Evolutionary conservation across 2,113 vertebrate species (phyloP).

Genomic region (Neodon shergylaensis): DNA sequence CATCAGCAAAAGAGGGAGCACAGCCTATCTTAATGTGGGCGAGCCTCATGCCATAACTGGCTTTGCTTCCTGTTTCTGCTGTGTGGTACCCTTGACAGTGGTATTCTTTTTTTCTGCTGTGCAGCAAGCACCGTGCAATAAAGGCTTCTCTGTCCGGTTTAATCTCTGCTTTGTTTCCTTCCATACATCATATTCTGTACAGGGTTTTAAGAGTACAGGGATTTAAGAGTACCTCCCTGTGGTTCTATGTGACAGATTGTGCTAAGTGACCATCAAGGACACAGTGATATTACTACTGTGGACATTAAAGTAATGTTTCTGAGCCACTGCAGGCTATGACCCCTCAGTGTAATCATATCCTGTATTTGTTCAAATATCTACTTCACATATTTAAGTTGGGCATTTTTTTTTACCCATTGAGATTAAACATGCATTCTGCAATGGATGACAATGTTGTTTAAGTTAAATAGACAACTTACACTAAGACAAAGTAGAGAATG

Average conservation of each 20-base stretch:
- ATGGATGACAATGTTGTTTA: not conserved
- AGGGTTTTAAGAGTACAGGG: not conserved
- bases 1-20: not conserved
- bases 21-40: rapidly evolving
- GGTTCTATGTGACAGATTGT: not conserved
- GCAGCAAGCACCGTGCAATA: not conserved
- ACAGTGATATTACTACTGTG: not conserved
- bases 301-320: not conserved
- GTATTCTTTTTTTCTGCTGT: not conserved
- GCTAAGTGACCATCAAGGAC: not conserved
- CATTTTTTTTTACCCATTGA: not conserved
- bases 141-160: not conserved
- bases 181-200: not conserved
- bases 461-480: no score
- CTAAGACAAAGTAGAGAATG: not conserved
- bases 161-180: no score
- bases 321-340: not conserved
- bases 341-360: no score
- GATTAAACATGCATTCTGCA: not conserved
- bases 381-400: not conserved
- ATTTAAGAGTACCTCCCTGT: not conserved
- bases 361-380: not conserved
- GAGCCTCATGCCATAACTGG: no score
- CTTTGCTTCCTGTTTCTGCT: not conserved
- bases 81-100: not conserved